Conservation (phyloP, 2,113 vertebrate genomes). For the Leucopsar rothschildi region DNA sequence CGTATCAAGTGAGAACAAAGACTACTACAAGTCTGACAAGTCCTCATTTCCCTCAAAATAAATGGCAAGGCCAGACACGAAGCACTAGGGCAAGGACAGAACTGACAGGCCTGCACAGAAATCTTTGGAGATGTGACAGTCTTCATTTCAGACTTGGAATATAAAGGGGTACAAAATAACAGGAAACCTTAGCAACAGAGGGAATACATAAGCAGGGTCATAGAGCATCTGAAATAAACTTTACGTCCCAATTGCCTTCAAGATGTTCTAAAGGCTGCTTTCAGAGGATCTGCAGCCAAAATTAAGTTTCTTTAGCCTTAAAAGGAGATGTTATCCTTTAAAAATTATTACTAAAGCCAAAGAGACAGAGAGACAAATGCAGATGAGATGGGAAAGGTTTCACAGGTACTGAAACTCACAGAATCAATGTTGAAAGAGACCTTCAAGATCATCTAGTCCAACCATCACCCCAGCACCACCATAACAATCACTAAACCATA, state of each 20-base stretch:
- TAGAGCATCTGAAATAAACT: not conserved
- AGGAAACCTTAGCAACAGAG: not conserved
- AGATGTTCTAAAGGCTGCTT: not conserved
- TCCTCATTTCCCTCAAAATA: not conserved
- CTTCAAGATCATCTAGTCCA: not conserved
- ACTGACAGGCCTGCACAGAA: not conserved
- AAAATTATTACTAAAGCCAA: not conserved
- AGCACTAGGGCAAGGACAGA: not conserved
- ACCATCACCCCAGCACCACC: not conserved
- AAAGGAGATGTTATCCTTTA: not conserved
- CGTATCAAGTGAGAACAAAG: not conserved
- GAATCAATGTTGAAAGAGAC: not conserved
- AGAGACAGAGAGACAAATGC: no score
- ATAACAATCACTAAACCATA: not conserved
- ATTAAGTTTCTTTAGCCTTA: not conserved
- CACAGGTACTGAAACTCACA: not conserved
- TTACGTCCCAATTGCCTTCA: fast-evolving
- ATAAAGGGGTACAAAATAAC: not conserved
- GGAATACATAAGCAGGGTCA: not conserved
- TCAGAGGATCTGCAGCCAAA: not conserved
- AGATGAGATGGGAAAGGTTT: not conserved
- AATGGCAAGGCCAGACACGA: not conserved
- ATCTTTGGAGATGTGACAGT: not conserved
- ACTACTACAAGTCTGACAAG: not conserved
- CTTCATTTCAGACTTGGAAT: not conserved